These are phyloP conservation scores for Acipenser oxyrinchus DNA, from an alignment of 2,797 vertebrate species.

Conservation along the genomic window DNA sequence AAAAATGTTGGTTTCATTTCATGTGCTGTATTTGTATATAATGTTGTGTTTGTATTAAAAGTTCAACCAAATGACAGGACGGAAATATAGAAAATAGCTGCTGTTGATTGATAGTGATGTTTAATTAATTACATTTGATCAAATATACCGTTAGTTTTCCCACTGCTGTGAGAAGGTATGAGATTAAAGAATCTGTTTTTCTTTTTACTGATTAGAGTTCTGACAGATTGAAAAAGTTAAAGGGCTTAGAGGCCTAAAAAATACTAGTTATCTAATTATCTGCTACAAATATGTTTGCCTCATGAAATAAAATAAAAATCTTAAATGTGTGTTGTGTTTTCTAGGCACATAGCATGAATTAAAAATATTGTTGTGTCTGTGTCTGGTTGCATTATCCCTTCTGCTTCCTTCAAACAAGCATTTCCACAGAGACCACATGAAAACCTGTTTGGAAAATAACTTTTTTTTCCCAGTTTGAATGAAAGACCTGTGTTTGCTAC, in stretches of 20 bases:
- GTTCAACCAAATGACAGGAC: neutral
- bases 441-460: neutral
- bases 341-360: constrained; percentile 54
- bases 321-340: constrained; percentile 33
- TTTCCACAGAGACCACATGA: neutral
- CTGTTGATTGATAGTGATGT: no score
- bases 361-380: constrained; percentile 40
- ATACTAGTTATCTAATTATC: constrained; percentile 14
- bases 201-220: neutral
- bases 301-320: constrained; percentile 19
- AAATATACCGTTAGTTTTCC: no score
- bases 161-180: no score
- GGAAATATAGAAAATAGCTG: no score
- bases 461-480: no score
- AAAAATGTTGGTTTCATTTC: constrained; percentile 39
- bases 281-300: constrained; percentile 13
- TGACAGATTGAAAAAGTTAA: constrained; percentile 21
- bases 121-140: no score
- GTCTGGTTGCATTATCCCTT: constrained; percentile 30
- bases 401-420: neutral
- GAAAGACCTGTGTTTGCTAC: no score
- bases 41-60: constrained; percentile 8
- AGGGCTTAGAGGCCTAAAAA: constrained; percentile 7
- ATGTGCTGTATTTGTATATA: constrained; percentile 53
- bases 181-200: constrained; percentile 5